Conservation (phyloP, 2,113 vertebrate species). For the Thalassoma bifasciatum region DNA sequence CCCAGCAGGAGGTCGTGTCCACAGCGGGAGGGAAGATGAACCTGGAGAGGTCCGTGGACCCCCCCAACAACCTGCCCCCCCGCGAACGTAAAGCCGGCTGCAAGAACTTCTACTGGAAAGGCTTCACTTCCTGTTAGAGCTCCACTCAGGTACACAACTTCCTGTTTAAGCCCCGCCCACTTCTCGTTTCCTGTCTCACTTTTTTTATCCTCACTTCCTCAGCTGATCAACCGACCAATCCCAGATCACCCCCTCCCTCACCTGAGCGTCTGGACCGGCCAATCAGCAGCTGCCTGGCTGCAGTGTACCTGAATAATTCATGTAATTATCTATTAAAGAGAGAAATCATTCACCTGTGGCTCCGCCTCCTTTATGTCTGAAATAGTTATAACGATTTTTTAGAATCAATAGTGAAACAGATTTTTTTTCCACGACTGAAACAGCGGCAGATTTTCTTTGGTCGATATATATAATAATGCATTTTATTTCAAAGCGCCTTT, state of each 20-base stretch:
- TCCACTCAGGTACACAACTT: slow-evolving; percentile 28
- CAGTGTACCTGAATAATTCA: slow-evolving; percentile 45
- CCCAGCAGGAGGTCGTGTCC: slow-evolving; percentile 81
- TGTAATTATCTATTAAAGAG: slow-evolving; percentile 70
- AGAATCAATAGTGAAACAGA: too few relatives aligned
- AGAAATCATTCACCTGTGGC: slow-evolving; percentile 44
- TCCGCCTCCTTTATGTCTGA: slow-evolving; percentile 42
- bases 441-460: too few relatives aligned
- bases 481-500: too few relatives aligned
- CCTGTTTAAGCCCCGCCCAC: slow-evolving; percentile 2
- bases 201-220: not conserved
- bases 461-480: too few relatives aligned
- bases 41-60: slow-evolving; percentile 76
- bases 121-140: slow-evolving; percentile 81
- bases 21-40: slow-evolving; percentile 73
- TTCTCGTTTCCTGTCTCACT: not conserved
- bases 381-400: too few relatives aligned
- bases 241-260: slow-evolving; percentile 17
- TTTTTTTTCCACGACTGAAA: too few relatives aligned
- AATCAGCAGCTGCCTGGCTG: slow-evolving; percentile 55
- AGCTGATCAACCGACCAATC: not conserved
- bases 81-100: slow-evolving; percentile 84
- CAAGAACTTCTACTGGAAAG: slow-evolving; percentile 89
- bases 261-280: slow-evolving; percentile 26
- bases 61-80: slow-evolving; percentile 68